Evolutionary conservation across 2,888 invertebrate species (phyloP).

Genomic region (Argyresthia albistria): DNA sequence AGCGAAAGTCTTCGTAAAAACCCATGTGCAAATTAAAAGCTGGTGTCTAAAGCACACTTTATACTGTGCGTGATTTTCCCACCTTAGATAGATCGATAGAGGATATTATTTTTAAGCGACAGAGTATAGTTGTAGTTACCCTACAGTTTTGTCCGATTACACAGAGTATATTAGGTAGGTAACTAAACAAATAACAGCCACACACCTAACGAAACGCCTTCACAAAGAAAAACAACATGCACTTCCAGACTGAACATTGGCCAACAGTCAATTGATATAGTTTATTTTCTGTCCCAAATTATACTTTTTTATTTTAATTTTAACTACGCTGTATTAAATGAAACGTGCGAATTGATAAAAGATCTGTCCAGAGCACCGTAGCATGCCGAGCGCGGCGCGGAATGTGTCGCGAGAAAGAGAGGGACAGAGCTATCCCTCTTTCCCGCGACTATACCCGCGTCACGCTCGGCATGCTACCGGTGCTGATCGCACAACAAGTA

Average conservation of each 20-base stretch:
- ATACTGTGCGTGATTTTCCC: constrained; percentile 4
- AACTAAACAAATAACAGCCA: constrained; percentile 44
- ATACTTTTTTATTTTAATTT: too few relatives aligned
- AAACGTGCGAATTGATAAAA: too few relatives aligned
- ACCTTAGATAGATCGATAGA: constrained; percentile 16
- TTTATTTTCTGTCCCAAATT: too few relatives aligned
- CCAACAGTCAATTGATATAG: constrained; percentile 6
- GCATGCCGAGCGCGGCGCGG: too few relatives aligned
- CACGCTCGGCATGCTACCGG: too few relatives aligned
- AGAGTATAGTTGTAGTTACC: too few relatives aligned
- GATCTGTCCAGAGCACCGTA: too few relatives aligned
- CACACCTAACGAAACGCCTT: constrained; percentile 28
- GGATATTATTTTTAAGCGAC: too few relatives aligned
- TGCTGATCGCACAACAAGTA: too few relatives aligned
- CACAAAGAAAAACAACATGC: constrained; percentile 47
- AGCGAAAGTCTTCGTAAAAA: neutral
- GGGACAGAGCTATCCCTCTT: neutral
- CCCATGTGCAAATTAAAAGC: constrained; percentile 29
- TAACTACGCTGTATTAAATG: too few relatives aligned
- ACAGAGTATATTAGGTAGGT: constrained; percentile 2
- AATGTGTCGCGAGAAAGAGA: neutral
- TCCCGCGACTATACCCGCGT: too few relatives aligned
- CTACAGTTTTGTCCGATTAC: too few relatives aligned
- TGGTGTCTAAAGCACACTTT: constrained; percentile 11
- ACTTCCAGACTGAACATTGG: constrained; percentile 30